These are phyloP conservation scores for Seira musarum DNA, from an alignment of 2,888 invertebrate genomes.

Conservation along the genomic window DNA sequence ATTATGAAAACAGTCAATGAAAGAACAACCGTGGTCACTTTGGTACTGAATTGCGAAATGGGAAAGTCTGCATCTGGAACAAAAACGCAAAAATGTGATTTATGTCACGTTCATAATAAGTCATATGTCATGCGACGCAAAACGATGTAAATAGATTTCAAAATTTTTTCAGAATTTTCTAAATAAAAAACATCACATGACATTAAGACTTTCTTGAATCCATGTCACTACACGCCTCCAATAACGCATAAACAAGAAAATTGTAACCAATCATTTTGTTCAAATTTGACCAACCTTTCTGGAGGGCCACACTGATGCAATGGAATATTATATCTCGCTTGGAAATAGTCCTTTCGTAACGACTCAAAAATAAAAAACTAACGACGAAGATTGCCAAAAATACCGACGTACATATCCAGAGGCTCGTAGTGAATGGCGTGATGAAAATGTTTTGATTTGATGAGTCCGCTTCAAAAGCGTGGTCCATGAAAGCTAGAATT, in stretches of 20 bases:
- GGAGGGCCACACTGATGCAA: conserved; percentile 37
- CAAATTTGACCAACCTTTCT: conserved; percentile 40
- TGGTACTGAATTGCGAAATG: conserved; percentile 22
- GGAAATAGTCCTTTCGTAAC: conserved; percentile 16
- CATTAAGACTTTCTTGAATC: no score
- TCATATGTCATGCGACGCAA: no score
- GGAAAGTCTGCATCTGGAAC: conserved; percentile 5
- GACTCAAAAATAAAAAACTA: conserved; percentile 21
- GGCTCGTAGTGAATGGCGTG: conserved; percentile 37
- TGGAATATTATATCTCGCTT: conserved; percentile 30
- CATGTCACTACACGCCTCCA: no score
- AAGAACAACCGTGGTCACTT: conserved; percentile 22
- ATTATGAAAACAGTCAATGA: conserved; percentile 45
- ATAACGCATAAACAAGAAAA: no score
- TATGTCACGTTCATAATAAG: no score
- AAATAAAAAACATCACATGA: no score
- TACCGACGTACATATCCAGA: conserved; percentile 39
- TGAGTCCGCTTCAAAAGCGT: conserved; percentile 39
- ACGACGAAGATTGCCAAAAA: conserved; percentile 25
- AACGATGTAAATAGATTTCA: no score
- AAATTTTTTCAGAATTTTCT: no score
- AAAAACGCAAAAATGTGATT: conserved; percentile 3
- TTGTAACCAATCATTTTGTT: no score
- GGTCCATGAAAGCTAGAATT: conserved; percentile 53
- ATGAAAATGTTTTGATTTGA: conserved; percentile 43